Percentiles rank a stretch among this genome's conserved stretches.
These are phyloP conservation scores for Herpetotheres cachinnans DNA, from an alignment of 2,113 vertebrate genomes.

Conservation along the genomic window DNA sequence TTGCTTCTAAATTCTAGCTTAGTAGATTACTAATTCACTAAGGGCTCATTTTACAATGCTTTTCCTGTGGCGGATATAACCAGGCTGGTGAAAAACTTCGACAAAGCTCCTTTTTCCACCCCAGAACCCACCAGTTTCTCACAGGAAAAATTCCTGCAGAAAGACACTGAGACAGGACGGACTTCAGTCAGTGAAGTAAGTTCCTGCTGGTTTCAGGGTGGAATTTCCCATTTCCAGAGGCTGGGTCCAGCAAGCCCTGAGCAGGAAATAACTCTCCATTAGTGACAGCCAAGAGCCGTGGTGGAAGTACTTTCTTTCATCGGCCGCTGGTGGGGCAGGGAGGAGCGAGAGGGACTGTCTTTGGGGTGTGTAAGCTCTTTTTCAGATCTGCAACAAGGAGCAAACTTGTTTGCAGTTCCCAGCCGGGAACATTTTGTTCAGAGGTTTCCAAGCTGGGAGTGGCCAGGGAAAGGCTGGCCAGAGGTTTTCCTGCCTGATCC, in stretches of 20 bases:
- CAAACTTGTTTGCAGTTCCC: not conserved
- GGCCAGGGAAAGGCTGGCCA: not conserved
- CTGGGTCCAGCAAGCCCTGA: not conserved
- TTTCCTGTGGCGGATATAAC: not conserved
- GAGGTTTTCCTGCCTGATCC: not conserved
- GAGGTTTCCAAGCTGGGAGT: not conserved
- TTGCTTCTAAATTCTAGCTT: not conserved
- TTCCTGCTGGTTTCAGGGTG: not conserved
- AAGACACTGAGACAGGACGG: not conserved
- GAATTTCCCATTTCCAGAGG: constrained; percentile 51
- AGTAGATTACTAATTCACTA: not conserved
- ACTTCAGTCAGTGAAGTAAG: not conserved
- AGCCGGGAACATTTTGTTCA: constrained; percentile 30
- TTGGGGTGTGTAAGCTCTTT: not conserved
- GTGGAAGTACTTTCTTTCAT: constrained; percentile 19
- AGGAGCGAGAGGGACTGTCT: not conserved
- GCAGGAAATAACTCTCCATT: constrained; percentile 34
- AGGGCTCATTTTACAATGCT: not conserved
- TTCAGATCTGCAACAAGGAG: not conserved
- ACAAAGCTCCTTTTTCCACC: not conserved
- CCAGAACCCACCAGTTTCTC: not conserved
- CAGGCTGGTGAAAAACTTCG: not conserved
- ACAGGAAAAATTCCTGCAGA: not conserved
- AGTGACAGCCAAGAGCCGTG: not conserved
- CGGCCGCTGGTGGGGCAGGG: not conserved